Evolutionary conservation across 23 tunicate species (phyloP).

Genomic region (Trididemnum nubilum): DNA sequence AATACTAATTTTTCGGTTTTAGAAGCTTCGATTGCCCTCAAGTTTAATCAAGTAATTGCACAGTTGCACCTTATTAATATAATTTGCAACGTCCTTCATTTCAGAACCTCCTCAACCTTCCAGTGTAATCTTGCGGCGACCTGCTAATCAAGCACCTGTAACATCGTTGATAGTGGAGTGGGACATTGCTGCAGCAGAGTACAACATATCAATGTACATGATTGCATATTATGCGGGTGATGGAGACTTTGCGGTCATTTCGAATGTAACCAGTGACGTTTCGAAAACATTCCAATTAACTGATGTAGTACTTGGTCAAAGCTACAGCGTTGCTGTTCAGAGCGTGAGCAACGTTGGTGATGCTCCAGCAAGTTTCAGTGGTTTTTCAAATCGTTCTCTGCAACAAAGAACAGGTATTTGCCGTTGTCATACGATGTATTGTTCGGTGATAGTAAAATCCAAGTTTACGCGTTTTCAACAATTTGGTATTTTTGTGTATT

Average conservation of each 20-base stretch:
- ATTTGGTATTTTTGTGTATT: too few relatives aligned
- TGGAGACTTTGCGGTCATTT: neutral
- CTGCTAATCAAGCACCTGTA: neutral
- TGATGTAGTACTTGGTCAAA: neutral
- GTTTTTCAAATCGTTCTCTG: neutral
- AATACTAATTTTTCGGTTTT: too few relatives aligned
- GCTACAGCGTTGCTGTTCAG: neutral
- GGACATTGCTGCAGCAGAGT: neutral
- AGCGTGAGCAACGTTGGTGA: neutral
- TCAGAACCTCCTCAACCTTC: neutral
- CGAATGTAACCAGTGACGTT: neutral
- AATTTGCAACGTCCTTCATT: too few relatives aligned
- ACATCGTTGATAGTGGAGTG: neutral
- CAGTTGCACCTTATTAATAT: too few relatives aligned
- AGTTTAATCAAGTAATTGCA: too few relatives aligned
- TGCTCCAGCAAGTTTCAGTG: neutral
- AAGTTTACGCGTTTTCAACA: too few relatives aligned
- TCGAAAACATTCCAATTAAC: neutral
- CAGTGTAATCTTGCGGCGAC: neutral
- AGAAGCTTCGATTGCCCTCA: too few relatives aligned
- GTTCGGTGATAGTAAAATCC: too few relatives aligned
- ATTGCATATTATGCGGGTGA: neutral
- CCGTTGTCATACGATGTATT: too few relatives aligned
- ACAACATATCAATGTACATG: neutral
- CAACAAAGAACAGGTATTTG: neutral